These are phyloP conservation scores for Potamilus streckersoni DNA, from an alignment of 1,140 invertebrate species.

Conservation along the genomic window DNA sequence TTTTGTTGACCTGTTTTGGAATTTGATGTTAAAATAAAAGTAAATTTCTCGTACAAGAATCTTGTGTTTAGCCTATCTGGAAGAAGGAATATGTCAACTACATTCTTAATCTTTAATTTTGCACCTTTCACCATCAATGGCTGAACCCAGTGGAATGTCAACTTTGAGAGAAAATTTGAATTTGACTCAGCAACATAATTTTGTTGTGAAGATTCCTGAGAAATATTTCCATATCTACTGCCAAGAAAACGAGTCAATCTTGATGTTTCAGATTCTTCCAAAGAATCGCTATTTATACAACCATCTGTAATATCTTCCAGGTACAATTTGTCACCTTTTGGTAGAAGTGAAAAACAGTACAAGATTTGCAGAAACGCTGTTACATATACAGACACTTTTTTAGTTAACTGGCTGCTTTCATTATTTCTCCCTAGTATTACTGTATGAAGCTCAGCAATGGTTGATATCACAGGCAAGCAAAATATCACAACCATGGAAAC, in stretches of 20 bases:
- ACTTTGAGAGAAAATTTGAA: slow-evolving; percentile 76
- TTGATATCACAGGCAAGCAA: slow-evolving; percentile 75
- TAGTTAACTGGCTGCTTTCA: slow-evolving; percentile 70
- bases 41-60: slow-evolving; percentile 74
- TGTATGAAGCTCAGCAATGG: slow-evolving; percentile 63
- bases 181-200: slow-evolving; percentile 86
- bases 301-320: slow-evolving; percentile 50
- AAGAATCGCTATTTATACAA: slow-evolving; percentile 39
- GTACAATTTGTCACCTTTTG: slow-evolving; percentile 34
- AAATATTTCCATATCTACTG: slow-evolving; percentile 71
- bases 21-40: slow-evolving; percentile 17
- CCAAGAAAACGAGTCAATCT: slow-evolving; percentile 66
- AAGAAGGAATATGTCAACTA: slow-evolving; percentile 88
- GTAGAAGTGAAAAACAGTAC: slow-evolving; percentile 57
- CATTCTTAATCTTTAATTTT: slow-evolving; percentile 76
- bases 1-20: slow-evolving; percentile 4
- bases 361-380: slow-evolving; percentile 54
- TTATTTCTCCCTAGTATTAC: slow-evolving; percentile 45
- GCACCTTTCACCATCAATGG: slow-evolving; percentile 87
- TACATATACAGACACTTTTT: slow-evolving; percentile 55
- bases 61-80: slow-evolving; percentile 78
- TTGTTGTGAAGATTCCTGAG: slow-evolving; percentile 75
- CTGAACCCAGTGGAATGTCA: slow-evolving; percentile 90
- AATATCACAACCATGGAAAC: slow-evolving; percentile 76
- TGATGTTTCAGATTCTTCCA: slow-evolving; percentile 64